Base-by-base conservation (phyloP, 2,797 vertebrate genomes). In the Thunnus albacares region DNA sequence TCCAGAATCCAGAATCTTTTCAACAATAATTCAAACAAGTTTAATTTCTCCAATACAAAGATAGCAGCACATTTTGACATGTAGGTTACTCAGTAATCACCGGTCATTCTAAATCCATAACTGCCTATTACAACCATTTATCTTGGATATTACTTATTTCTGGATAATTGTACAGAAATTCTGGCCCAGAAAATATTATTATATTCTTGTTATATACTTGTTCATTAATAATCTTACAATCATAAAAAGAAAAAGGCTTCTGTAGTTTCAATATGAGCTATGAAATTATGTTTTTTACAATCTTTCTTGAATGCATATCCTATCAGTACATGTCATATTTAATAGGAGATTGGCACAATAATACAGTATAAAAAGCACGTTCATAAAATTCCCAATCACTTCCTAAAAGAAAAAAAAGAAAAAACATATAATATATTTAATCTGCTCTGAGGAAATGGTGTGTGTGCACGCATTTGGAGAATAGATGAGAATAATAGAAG, bases 321-420 rank as follows among this genome's bases (percentile, higher is more conserved):
- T 55, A 30, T 63, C 74, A 56, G 33, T 55, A 53, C 56, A 14
- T 65, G 53, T 80, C 62, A 20, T 68, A 49, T 79, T 72, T 68
- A 60, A 77, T 41, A 57, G 30, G 43, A 24, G 52, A 63, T 14
- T 73, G 74, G 68, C 72, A 75, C 41, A 71, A 75, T 62, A 67
- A 73, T 45, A 53, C 49, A 53, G 71, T 59, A 62, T 70, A 52
- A 85, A 87, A 86, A 20, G 51, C 7, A 66, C 84, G 78, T 86
- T 89, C 80, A 79, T 68, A 80, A 91, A 85, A 87, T 69, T 77
- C 24, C 69, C 80, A 75, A 88, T 86, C 87, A 88, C 81, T 84
- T 84, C 59, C 45, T 62, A 63, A 67, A 57, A 24, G 6, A 14
- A 52, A 65, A 72, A 65, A 35, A 55, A 45, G 41, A 58, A 60